Percentiles rank a stretch among this genome's conserved stretches.
These are phyloP conservation scores for Pharmacophagus antenor DNA, from an alignment of 2,888 invertebrate species.

Conservation along the genomic window DNA sequence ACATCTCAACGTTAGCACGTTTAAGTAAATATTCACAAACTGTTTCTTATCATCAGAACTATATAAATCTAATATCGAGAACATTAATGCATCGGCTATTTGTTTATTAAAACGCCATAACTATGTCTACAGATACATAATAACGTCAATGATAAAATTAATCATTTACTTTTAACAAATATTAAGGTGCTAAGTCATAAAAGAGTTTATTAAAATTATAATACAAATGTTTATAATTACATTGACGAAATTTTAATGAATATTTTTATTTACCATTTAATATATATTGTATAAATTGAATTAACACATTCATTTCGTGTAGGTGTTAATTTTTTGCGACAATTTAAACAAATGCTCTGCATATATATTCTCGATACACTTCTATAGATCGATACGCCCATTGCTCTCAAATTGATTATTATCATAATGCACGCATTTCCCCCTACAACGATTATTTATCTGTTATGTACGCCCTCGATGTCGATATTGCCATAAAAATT, in stretches of 20 bases:
- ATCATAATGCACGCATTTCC: conserved; percentile 15
- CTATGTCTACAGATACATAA: neutral
- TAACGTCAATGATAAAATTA: neutral
- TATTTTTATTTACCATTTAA: conserved; percentile 4
- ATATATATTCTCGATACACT: conserved; percentile 15
- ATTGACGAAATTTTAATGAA: neutral
- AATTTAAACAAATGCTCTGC: conserved; percentile 6
- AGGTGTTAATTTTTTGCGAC: neutral
- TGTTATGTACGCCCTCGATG: conserved; percentile 11
- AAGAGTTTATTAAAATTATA: neutral
- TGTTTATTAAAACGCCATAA: conserved; percentile 12
- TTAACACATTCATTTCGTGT: no score
- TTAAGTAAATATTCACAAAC: conserved; percentile 28
- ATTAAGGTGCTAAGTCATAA: conserved; percentile 20
- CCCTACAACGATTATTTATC: neutral
- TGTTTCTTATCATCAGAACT: conserved; percentile 31
- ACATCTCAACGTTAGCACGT: conserved; percentile 22
- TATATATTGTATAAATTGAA: neutral
- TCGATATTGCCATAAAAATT: conserved; percentile 30
- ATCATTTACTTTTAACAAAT: neutral
- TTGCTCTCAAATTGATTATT: conserved; percentile 19
- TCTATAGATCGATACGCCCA: conserved; percentile 7
- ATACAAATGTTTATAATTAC: neutral
- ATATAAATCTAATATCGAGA: conserved; percentile 8
- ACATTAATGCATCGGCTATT: conserved; percentile 7